phyloP scores from a whole-genome alignment of 64 coral and sea anemone species.

The Acropora yongei region DNA sequence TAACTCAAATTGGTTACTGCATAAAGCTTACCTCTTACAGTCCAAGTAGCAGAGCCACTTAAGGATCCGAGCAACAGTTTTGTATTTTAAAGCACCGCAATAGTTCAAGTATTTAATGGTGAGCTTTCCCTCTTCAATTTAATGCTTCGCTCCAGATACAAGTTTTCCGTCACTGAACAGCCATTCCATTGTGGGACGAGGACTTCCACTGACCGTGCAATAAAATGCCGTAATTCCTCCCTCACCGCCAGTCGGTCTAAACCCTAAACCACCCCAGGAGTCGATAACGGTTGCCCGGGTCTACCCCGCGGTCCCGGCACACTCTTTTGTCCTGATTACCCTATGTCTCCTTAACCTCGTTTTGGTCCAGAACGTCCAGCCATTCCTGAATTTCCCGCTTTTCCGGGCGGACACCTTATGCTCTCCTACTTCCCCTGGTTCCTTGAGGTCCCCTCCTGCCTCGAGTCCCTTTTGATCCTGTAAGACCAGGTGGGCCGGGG shows the following conservation, averaged over 20 bases:
- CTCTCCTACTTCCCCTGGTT: not conserved
- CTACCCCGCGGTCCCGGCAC: not conserved
- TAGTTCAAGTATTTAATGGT: constrained; percentile 47
- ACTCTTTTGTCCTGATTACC: not conserved
- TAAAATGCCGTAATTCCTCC: constrained; percentile 8
- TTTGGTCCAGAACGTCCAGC: not conserved
- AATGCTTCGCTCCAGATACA: constrained; percentile 11
- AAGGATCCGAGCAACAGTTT: constrained; percentile 28
- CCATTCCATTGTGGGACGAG: constrained; percentile 18
- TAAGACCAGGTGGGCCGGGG: constrained; percentile 9
- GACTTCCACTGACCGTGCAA: constrained; percentile 48
- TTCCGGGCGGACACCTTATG: constrained; percentile 17
- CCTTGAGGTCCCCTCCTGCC: constrained; percentile 22
- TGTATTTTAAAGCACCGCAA: constrained; percentile 39
- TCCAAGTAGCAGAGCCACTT: not conserved
- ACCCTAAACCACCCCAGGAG: constrained; percentile 13
- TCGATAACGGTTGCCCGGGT: not conserved
- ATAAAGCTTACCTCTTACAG: not conserved
- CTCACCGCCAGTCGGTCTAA: constrained; percentile 19
- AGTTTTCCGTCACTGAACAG: not conserved
- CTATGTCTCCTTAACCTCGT: not conserved
- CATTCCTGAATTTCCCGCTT: constrained; percentile 26
- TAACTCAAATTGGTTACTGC: too few relatives aligned
- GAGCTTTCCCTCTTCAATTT: constrained; percentile 17
- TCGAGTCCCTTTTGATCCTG: not conserved